Evolutionary conservation across 2,797 vertebrate species (phyloP), one percentile per base, ranked within the genome.

Genomic region (Melanotaenia pygmaea): DNA sequence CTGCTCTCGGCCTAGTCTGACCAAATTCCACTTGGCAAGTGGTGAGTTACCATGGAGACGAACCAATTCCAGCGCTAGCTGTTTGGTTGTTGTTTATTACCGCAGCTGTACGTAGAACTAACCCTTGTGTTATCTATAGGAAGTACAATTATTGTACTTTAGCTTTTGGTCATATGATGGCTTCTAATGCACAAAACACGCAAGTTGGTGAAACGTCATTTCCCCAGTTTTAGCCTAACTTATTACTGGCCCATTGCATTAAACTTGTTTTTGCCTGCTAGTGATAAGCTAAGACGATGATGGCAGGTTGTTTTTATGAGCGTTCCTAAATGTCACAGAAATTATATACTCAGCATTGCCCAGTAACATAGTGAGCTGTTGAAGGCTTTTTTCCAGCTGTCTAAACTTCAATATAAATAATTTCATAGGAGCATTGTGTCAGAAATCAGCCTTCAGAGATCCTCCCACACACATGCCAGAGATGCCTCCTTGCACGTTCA

Each of bases 401-500:
- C 3, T 76, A 1, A 51, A 8, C 45, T 37, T 78, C 1, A 53
- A 1, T 62, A 8, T 0, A 5, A 16, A 53, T 65, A 63, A 24
- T 77, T 74, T 76, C 14, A 64, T 80, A 96, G 96, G 93, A 85
- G 79, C 76, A 64, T 86, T 84, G 85, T 91, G 90, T 90, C 92
- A 93, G 71, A 91, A 91, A 79, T 85, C 91, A 4, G 63, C 83
- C 71, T 34, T 89, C 71, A 88, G 83, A 73, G 70, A 89, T 77
- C 24, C 70, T n/a, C 5, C 62, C 4, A 1, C 74, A 59, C 82
- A 90, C 9, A 38, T 89, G 45, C 91, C 91, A 59, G 88, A 89
- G 80, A 98, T 98, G 96, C 97, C 97, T 14, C 90, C 94, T 0
- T 98, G 96, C 79, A 89, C 92, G 87, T 96, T 97, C 86, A 90